Conservation (phyloP, 2,113 vertebrate genomes). For the Menura novaehollandiae region DNA sequence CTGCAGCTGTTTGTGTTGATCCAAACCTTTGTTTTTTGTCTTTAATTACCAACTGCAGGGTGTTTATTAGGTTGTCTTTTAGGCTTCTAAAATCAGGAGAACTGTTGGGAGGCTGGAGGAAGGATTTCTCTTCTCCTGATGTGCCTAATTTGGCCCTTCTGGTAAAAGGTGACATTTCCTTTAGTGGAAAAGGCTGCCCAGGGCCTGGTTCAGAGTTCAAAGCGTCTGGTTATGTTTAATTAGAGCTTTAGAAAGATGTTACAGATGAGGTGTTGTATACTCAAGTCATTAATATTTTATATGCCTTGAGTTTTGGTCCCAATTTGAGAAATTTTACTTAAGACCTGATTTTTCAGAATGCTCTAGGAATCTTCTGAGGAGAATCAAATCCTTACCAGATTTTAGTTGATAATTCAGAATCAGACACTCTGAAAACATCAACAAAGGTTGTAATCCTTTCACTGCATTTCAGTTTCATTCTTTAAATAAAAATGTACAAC, state of each 20-base stretch:
- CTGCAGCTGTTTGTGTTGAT: not conserved
- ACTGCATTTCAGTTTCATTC: not conserved
- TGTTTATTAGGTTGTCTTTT: not conserved
- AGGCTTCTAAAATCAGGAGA: not conserved
- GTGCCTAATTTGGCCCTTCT: not conserved
- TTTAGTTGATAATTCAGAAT: not conserved
- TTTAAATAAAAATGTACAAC: rapidly evolving
- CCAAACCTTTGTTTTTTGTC: not conserved
- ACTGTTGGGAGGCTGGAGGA: not conserved
- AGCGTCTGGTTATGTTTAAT: not conserved
- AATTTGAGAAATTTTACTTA: not conserved
- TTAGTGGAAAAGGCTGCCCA: not conserved
- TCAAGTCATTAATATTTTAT: not conserved
- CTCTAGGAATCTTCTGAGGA: not conserved
- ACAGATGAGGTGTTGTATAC: not conserved
- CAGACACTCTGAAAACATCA: not conserved
- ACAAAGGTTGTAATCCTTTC: not conserved
- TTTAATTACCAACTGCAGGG: not conserved
- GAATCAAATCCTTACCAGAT: not conserved
- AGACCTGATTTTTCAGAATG: not conserved
- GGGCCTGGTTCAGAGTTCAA: not conserved
- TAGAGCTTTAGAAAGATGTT: not conserved
- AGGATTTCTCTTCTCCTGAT: not conserved
- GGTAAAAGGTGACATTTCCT: not conserved
- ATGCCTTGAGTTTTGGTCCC: not conserved